Percentiles rank a stretch among this genome's conserved stretches.
phyloP scores from a whole-genome alignment of 2,888 invertebrate species.

The Pyrochroa serraticornis region DNA sequence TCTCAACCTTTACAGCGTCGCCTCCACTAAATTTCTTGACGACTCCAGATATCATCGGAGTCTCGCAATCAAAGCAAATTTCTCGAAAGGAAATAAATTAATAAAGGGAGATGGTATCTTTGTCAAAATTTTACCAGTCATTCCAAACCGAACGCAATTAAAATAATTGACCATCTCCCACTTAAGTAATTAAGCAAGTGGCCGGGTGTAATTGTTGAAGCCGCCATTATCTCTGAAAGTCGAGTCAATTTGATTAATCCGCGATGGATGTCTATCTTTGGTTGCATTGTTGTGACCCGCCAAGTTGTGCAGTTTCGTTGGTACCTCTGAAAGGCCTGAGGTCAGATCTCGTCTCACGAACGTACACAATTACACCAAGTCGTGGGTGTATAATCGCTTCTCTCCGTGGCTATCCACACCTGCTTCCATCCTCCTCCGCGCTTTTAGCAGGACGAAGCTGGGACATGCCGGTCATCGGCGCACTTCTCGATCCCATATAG shows the following conservation, averaged over 20 bases:
- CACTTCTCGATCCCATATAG: conserved; percentile 51
- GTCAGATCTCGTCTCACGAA: conserved; percentile 58
- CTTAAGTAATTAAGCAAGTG: no score
- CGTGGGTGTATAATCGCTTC: conserved; percentile 59
- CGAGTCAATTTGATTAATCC: no score
- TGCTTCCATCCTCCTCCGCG: conserved; percentile 39
- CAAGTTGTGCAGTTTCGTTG: conserved; percentile 43
- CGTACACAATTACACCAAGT: conserved; percentile 56
- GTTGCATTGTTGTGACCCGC: neutral
- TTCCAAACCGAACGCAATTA: no score
- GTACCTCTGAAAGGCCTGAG: conserved; percentile 54
- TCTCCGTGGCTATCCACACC: conserved; percentile 45
- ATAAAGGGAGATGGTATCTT: no score
- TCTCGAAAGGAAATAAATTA: no score
- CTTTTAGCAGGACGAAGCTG: conserved; percentile 31
- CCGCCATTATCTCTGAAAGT: no score
- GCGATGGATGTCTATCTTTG: no score
- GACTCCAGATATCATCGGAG: neutral
- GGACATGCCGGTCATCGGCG: conserved; percentile 26
- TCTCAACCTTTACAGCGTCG: conserved; percentile 37
- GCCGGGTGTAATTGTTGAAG: no score
- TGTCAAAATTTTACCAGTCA: no score
- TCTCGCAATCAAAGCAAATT: neutral
- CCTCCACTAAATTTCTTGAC: neutral
- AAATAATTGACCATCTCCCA: no score